Base-by-base conservation (phyloP, 2,113 vertebrate species). In the Kobus ellipsiprymnus region DNA sequence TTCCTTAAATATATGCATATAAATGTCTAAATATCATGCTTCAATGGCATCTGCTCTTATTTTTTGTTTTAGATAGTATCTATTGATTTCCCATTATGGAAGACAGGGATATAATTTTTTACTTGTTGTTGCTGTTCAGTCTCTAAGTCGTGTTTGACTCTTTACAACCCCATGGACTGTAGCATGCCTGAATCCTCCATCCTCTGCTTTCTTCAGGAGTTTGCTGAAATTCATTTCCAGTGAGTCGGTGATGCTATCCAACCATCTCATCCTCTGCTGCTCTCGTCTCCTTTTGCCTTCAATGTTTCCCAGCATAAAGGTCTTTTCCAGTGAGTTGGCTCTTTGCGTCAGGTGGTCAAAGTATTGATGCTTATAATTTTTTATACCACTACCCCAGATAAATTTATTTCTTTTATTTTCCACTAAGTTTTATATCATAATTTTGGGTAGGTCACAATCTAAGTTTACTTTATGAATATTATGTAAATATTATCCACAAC, bases 111-210 rank as follows among this genome's bases (percentile, higher is more conserved):
- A 25, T 52, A 54, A 23, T 71, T 90, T 12, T 50, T 77, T 44
- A 44, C 12, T 77, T 77, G 12, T 77, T 77, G 71, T 14, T 44
- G 71, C 23, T 27, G 23, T 44, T 77, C 40, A 77, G 71, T 77
- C 1, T 0, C 23, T 77, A 77, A 44, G 36, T 44, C 1, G 1
- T 14, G 23, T 44, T 44, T 0, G 0, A 7, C 23, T 77, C 71
- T 74, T 74, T 44, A 23, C 40, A 77, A 27, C 23, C 71, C 40
- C 71, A 44, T 44, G 71, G 6, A 44, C 71, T 77, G 40, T 15
- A 44, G 23, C 36, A 44, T 14, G 23, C 12, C 23, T 44, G 71
- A 44, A 13, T 44, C 40, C 40, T 44, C 36, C 14, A 10, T 13
- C 36, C 36, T 77, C 40, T 14, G 36, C 71, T 44, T 25, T 77